phyloP scores from a whole-genome alignment of 2,113 vertebrate genomes.

The Manacus vitellinus region DNA sequence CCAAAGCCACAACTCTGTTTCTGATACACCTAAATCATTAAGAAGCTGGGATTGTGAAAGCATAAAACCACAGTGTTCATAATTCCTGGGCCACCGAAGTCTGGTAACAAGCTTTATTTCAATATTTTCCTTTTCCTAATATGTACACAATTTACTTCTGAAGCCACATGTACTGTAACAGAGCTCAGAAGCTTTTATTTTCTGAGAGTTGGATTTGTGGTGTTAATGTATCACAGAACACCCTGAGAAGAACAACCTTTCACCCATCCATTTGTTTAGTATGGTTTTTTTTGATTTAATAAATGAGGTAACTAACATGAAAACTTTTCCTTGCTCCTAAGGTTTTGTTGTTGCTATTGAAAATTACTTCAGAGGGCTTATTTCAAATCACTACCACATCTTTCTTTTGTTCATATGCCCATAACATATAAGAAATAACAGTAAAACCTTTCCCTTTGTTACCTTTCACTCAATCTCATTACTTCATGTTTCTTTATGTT shows the following conservation, averaged over 20 bases:
- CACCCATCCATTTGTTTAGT: background rate
- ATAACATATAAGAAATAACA: background rate
- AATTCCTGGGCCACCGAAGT: background rate
- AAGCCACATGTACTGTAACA: background rate
- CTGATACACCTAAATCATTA: background rate
- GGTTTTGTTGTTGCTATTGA: background rate
- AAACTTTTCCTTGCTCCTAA: background rate
- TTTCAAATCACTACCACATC: background rate
- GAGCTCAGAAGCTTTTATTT: background rate
- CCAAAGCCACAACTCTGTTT: background rate
- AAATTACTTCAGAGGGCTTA: slow-evolving; percentile 9
- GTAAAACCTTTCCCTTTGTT: background rate
- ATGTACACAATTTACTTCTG: background rate
- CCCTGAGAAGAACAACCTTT: background rate
- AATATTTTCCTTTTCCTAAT: background rate
- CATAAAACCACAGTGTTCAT: fast-evolving
- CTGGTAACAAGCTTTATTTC: background rate
- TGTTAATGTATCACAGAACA: background rate
- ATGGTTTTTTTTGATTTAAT: background rate
- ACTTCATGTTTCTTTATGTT: background rate
- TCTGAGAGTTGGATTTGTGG: background rate
- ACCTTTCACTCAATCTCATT: background rate
- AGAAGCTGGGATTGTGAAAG: background rate
- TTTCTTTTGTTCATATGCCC: background rate
- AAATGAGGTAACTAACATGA: background rate